Evolutionary conservation across 2,113 vertebrate species (phyloP).

Genomic region (Raphicerus campestris): DNA sequence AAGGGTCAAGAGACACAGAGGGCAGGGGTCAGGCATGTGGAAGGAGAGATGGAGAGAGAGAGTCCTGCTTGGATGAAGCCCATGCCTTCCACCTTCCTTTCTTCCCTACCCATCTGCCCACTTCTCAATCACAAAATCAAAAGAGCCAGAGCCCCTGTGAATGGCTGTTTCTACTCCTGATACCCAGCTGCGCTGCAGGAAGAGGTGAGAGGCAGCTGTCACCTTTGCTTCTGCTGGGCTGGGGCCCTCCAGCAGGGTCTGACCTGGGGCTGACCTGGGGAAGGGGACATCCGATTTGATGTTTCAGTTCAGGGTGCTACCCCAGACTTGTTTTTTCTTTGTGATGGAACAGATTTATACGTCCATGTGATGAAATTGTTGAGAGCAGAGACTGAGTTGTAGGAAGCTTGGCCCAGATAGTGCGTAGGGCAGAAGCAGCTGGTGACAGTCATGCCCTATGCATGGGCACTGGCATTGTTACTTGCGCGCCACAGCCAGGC

Average conservation of each 20-base stretch:
- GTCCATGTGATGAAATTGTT: background rate
- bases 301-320: background rate
- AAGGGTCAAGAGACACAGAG: background rate
- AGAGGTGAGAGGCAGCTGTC: background rate
- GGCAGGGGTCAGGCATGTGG: background rate
- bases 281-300: too few relatives aligned
- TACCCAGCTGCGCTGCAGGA: background rate
- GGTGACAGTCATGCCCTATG: fast-evolving
- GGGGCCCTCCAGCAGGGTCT: background rate
- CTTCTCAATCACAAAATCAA: background rate
- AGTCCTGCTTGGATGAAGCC: background rate
- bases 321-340: background rate
- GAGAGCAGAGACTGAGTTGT: background rate
- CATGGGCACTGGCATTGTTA: fast-evolving
- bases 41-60: background rate
- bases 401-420: fast-evolving
- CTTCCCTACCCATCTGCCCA: background rate
- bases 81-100: background rate
- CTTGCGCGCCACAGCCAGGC: background rate
- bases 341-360: background rate
- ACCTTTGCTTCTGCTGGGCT: background rate
- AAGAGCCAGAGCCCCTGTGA: background rate
- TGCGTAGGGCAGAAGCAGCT: background rate
- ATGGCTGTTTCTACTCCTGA: background rate
- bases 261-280: background rate